phyloP scores from a whole-genome alignment of 2,113 vertebrate genomes.

The Entomyzon cyanotis region DNA sequence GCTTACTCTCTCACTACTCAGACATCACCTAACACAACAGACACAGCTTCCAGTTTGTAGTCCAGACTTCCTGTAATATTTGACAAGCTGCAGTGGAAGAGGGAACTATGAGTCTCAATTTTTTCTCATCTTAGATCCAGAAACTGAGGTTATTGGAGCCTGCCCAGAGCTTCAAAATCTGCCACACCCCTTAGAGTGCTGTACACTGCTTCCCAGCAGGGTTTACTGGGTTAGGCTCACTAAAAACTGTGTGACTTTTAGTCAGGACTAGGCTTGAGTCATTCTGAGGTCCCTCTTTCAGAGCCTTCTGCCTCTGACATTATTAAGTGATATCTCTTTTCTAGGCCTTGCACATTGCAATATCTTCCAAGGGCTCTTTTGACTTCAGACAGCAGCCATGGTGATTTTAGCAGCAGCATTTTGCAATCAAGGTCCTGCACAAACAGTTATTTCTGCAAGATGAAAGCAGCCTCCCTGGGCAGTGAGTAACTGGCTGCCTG shows the following conservation, averaged over 20 bases:
- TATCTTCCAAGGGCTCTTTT: neutral
- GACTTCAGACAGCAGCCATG: neutral
- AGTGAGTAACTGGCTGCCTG: neutral
- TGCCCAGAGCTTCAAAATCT: neutral
- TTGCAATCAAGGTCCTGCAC: neutral
- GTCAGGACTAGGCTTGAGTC: neutral
- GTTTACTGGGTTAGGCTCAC: neutral
- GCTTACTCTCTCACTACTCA: neutral
- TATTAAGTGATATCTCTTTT: neutral
- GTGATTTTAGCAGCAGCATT: neutral
- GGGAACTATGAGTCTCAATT: rapidly evolving
- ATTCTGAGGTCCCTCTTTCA: too few relatives aligned
- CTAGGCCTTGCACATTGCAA: neutral
- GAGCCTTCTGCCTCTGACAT: neutral
- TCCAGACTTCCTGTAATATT: neutral
- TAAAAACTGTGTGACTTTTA: neutral
- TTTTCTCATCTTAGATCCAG: neutral
- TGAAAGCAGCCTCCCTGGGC: neutral
- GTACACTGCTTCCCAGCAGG: neutral
- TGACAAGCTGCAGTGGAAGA: neutral
- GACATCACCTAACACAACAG: neutral
- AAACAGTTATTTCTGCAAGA: neutral
- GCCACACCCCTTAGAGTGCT: too few relatives aligned
- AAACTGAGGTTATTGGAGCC: neutral
- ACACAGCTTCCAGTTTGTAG: neutral